Evolutionary conservation across 2,113 vertebrate genomes (phyloP).

Genomic region (Carettochelys insculpta): DNA sequence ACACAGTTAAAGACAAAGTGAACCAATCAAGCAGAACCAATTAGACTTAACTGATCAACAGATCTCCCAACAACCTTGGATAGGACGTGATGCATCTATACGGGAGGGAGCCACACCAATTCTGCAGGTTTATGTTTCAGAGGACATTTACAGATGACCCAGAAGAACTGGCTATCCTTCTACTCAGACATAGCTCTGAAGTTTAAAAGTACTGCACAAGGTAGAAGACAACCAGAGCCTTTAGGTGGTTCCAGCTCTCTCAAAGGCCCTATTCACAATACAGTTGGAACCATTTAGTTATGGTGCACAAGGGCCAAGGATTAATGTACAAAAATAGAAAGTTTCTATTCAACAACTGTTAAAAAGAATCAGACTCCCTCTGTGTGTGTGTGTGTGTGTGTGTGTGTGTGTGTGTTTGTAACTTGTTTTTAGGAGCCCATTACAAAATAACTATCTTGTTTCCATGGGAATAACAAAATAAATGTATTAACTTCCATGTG

Average conservation of each 20-base stretch:
- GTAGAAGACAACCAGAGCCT: not conserved
- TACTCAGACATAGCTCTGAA: not conserved
- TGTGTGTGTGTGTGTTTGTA: not conserved
- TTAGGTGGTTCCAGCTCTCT: not conserved
- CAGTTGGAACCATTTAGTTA: not conserved
- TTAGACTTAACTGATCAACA: not conserved
- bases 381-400: not conserved
- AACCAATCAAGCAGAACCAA: not conserved
- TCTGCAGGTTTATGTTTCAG: not conserved
- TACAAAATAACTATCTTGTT: conserved; percentile 26
- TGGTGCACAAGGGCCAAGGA: not conserved
- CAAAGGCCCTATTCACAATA: not conserved
- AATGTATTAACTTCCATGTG: conserved; percentile 27
- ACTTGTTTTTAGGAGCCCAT: conserved; percentile 37
- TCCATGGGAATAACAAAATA: conserved; percentile 49
- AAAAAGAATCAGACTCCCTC: conserved; percentile 5
- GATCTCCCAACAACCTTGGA: not conserved
- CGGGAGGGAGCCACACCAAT: not conserved
- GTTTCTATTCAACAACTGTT: not conserved
- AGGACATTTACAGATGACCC: not conserved
- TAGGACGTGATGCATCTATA: not conserved
- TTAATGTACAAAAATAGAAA: not conserved
- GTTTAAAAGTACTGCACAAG: not conserved
- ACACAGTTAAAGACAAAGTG: not conserved
- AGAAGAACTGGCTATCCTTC: not conserved